Evolutionary conservation across 2,113 vertebrate genomes (phyloP).

Genomic region (Halichoeres trimaculatus): DNA sequence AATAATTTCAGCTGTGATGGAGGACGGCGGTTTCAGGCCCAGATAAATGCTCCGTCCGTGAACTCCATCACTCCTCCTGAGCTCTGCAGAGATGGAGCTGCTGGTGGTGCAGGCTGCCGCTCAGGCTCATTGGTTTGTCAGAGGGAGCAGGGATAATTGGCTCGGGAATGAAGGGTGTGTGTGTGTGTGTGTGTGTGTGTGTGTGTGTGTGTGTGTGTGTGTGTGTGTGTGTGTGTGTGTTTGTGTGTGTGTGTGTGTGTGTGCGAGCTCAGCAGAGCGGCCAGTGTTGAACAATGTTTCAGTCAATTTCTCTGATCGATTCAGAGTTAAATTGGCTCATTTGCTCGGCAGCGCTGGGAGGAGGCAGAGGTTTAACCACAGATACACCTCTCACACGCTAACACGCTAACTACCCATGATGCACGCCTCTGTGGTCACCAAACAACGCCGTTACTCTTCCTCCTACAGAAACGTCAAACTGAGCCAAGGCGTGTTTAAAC

Average conservation of each 20-base stretch:
- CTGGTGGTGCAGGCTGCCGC: slow-evolving; percentile 10
- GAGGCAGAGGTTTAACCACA: neutral
- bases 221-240: slow-evolving; percentile 37
- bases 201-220: slow-evolving; percentile 37
- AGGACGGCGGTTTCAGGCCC: neutral
- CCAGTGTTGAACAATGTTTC: slow-evolving; percentile 30
- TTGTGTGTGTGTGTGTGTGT: slow-evolving; percentile 24
- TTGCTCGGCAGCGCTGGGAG: slow-evolving; percentile 7
- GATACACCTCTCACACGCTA: neutral
- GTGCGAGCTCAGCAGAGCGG: slow-evolving; percentile 8
- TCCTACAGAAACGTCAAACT: too few species aligned
- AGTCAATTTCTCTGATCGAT: slow-evolving; percentile 45
- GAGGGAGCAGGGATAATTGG: slow-evolving; percentile 17
- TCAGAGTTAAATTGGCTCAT: slow-evolving; percentile 36
- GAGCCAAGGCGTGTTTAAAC: too few species aligned
- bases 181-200: slow-evolving; percentile 36
- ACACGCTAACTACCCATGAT: neutral
- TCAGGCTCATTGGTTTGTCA: neutral
- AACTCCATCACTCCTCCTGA: neutral
- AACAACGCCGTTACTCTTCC: neutral
- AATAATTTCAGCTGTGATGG: neutral
- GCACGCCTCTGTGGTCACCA: neutral
- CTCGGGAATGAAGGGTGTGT: neutral
- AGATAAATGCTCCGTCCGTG: neutral
- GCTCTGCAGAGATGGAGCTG: neutral